These are phyloP conservation scores for Drosophila funebris DNA, from an alignment of 1,140 invertebrate genomes.

Conservation along the genomic window DNA sequence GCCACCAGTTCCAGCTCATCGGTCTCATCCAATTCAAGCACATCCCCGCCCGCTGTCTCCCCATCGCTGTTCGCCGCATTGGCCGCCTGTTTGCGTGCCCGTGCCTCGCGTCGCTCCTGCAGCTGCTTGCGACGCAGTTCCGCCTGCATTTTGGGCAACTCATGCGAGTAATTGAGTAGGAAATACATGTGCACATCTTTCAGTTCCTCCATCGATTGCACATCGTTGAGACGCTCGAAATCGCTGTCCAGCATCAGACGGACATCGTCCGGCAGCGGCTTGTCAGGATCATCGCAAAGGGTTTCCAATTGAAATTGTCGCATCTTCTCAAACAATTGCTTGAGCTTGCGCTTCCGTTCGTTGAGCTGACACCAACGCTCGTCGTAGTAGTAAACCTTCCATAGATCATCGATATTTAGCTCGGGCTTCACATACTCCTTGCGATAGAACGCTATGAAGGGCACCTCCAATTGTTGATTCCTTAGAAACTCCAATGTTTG, in stretches of 20 bases:
- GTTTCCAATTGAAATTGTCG: conserved; percentile 94
- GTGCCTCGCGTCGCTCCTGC: conserved; percentile 86
- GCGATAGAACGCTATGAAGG: conserved; percentile 99
- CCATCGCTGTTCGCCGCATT: conserved; percentile 80
- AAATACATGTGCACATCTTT: conserved; percentile 97
- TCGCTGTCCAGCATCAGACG: conserved; percentile 94
- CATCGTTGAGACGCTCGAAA: conserved; percentile 90
- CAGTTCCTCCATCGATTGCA: conserved; percentile 95
- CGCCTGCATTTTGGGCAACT: conserved; percentile 94
- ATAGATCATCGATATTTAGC: conserved; percentile 97
- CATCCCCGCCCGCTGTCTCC: not conserved
- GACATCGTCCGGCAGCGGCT: conserved; percentile 92
- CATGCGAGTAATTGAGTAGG: conserved; percentile 94
- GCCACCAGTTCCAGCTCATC: conserved; percentile 86
- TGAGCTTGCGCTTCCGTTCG: conserved; percentile 93
- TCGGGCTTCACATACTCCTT: conserved; percentile 99
- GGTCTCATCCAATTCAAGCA: conserved; percentile 83
- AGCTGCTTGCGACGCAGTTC: conserved; percentile 86
- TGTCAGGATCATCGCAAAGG: conserved; percentile 92
- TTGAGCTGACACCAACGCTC: conserved; percentile 98
- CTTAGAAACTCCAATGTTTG: conserved; percentile 98
- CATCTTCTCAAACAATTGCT: conserved; percentile 95
- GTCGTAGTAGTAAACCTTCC: conserved; percentile 98
- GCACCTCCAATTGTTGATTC: conserved; percentile 97
- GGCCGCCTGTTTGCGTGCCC: conserved; percentile 84